Evolutionary conservation across 2,888 invertebrate species (phyloP).

Genomic region (Octodonta nipae): DNA sequence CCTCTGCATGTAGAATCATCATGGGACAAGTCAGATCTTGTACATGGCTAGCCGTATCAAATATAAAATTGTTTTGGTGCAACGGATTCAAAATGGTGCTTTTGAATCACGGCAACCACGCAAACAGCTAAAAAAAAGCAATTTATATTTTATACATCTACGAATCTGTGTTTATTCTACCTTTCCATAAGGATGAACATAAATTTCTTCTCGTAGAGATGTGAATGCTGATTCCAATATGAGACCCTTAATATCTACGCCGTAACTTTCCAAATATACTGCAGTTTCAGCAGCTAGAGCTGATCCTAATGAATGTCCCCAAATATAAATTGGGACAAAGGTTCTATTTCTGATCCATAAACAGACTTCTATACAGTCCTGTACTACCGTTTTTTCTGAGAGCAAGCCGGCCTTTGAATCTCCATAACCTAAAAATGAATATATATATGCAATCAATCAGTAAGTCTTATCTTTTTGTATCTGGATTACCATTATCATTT

Average conservation of each 20-base stretch:
- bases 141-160: background rate
- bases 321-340: constrained; percentile 26
- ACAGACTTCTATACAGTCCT: constrained; percentile 28
- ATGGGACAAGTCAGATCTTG: constrained; percentile 54
- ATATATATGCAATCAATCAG: too few species aligned
- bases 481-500: too few species aligned
- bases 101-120: constrained; percentile 75
- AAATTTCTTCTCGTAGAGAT: constrained; percentile 24
- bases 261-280: constrained; percentile 13
- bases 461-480: too few species aligned
- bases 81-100: constrained; percentile 65
- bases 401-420: constrained; percentile 26
- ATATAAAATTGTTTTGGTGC: constrained; percentile 55
- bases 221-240: constrained; percentile 29
- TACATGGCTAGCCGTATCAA: constrained; percentile 66
- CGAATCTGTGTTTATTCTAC: too few species aligned
- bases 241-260: constrained; percentile 20
- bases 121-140: constrained; percentile 44
- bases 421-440: constrained; percentile 25
- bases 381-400: constrained; percentile 26
- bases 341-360: constrained; percentile 24
- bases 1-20: constrained; percentile 81
- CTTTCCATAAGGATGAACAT: constrained; percentile 25
- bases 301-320: constrained; percentile 31
- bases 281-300: constrained; percentile 25